Evolutionary conservation across 2,888 invertebrate species (phyloP), one percentile per base, ranked within the genome.

Genomic region (Amphipoea lucens): DNA sequence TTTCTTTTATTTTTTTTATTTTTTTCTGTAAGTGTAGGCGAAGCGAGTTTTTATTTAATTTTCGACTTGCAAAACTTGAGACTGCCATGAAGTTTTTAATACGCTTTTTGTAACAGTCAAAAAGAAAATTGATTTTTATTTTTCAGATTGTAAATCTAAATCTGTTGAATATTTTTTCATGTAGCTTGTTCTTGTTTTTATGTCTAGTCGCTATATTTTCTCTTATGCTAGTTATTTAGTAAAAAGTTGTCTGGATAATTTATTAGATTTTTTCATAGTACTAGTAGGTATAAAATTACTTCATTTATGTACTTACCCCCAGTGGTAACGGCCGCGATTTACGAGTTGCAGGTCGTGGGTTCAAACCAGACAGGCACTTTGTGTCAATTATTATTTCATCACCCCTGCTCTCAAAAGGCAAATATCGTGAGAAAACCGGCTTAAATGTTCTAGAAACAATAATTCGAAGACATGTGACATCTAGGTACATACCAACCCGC

Each of bases 41-140:
- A 51, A 60, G 65, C 48, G 75, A 85, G 77, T 79, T 88, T 86
- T 84, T 85, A 89, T 88, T 89, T 81, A 86, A 87, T 89, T 85
- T 81, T 65, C 76, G 51, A 84, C 65, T 84, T 78, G n/a, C 60
- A 66, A 76, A 88, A 86, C 78, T 77, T 81, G 70, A 42, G 29
- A 70, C 84, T 77, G 62, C 70, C 73, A 78, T 81, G 57, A 88
- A 87, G 75, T 87, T 87, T 83, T 71, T 83, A 81, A 84, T 77
- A 77, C 72, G 57, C 65, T 86, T 89, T 86, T 84, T 83, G 79
- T 82, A 79, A 73, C 74, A 79, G 73, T 78, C 75, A 87, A 86
- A 88, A 75, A 82, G 85, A 81, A 83, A 79, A 88, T 77, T 69
- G 23, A 73, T 80, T 83, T 86, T 79, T 54, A 73, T 83, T 79